Percentiles rank a stretch among this genome's conserved stretches.
Conservation (phyloP, 2,888 invertebrate genomes). For the Ephialtes manifestator region DNA sequence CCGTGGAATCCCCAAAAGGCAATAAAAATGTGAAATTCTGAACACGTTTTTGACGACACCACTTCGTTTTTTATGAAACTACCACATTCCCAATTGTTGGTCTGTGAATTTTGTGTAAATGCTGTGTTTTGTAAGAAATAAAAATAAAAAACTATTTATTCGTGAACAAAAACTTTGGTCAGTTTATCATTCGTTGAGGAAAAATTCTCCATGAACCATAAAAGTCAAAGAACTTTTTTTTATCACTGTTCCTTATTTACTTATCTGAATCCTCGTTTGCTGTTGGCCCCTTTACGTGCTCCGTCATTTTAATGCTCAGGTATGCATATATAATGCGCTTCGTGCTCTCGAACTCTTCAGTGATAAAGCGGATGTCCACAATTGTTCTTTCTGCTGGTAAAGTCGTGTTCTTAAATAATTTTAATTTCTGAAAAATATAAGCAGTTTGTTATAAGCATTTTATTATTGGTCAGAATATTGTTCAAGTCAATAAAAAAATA, state of each 20-base stretch:
- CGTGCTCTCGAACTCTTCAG: not conserved
- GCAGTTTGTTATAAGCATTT: too few relatives aligned
- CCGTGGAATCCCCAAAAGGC: slow-evolving; percentile 73
- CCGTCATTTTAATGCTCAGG: slow-evolving; percentile 21
- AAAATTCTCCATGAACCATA: not conserved
- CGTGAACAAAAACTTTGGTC: too few relatives aligned
- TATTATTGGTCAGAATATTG: too few relatives aligned
- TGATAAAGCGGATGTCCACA: not conserved
- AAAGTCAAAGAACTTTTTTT: slow-evolving; percentile 29
- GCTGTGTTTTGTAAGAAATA: too few relatives aligned
- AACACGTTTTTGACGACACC: not conserved
- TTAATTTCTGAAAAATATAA: too few relatives aligned
- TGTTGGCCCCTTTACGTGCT: slow-evolving; percentile 48
- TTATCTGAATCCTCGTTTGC: slow-evolving; percentile 37
- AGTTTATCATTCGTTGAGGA: too few relatives aligned
- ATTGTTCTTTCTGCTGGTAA: too few relatives aligned
- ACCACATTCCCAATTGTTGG: too few relatives aligned
- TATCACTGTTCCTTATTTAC: slow-evolving; percentile 21
- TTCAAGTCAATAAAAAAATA: too few relatives aligned
- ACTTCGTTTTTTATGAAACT: not conserved
- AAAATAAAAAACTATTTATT: not conserved
- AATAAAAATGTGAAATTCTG: slow-evolving; percentile 7
- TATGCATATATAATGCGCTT: not conserved
- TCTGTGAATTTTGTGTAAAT: too few relatives aligned
- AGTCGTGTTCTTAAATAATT: not conserved